Base-by-base conservation (phyloP, 2,888 invertebrate species). In the Tiphia femorata region DNA sequence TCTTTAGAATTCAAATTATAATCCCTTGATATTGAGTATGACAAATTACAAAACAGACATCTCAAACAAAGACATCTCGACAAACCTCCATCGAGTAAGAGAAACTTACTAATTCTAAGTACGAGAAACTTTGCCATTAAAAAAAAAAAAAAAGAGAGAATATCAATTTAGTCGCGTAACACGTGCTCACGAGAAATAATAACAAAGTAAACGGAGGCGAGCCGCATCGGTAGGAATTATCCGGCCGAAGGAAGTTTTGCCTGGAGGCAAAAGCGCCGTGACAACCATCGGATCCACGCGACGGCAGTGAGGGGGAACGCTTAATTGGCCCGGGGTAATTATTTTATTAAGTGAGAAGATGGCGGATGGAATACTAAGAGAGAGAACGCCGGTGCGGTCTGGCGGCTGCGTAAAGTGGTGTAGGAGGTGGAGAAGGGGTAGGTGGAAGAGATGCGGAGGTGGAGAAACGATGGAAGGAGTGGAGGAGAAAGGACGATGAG, bases 281-380 rank as follows among this genome's bases (percentile, higher is more conserved):
- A n/a, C n/a, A 25, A 8, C 8, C 5, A 5, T 4, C 8, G 25
- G 25, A 8, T 25, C 25, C 25, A 5, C 25, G 25, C 5, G 25
- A 25, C 5, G 8, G 6, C 25, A 14, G 30, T 38, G 44, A 35
- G 56, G 53, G 67, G 71, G 64, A 69, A 66, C 69, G 73, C 77
- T 78, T 82, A 82, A 82, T 82, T 82, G 81, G 79, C 80, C 80
- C 71, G 66, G 76, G 79, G 78, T 82, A 82, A 82, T 82, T 82
- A 82, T 82, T 82, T 82, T 81, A 82, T 82, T 82, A 82, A 81
- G 82, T 82, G 82, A 82, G 81, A 82, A 82, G 77, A 82, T 81
- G 81, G 81, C 79, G 80, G 79, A 74, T 74, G 72, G 81, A 82
- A 82, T 82, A 73, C 74, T 75, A 80, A 82, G 76, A 76, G 77